phyloP scores from a whole-genome alignment of 2,113 vertebrate species.

The Eleginops maclovinus region DNA sequence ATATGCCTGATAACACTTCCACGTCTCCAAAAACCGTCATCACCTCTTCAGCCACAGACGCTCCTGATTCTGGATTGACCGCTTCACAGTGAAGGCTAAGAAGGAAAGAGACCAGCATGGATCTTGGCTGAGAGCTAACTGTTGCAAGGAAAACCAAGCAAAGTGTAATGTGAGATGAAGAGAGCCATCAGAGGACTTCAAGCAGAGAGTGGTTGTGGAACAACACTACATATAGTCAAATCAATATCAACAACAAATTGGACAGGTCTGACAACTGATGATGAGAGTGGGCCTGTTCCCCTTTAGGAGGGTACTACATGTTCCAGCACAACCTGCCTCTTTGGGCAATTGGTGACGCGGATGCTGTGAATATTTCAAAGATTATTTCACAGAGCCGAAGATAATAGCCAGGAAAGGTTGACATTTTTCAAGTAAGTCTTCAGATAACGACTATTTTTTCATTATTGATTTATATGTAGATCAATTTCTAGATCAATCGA shows the following conservation, averaged over 20 bases:
- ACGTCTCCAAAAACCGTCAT: constrained; percentile 26
- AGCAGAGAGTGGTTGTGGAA: background rate
- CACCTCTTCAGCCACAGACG: constrained; percentile 27
- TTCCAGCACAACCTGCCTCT: background rate
- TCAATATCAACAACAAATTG: constrained; percentile 14
- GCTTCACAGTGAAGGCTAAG: constrained; percentile 34
- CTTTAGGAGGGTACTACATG: constrained; percentile 1
- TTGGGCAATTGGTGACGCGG: background rate
- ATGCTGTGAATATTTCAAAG: background rate
- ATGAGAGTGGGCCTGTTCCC: background rate
- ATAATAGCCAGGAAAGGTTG: background rate
- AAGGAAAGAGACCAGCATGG: constrained; percentile 13
- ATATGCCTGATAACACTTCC: constrained; percentile 50
- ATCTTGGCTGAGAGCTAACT: constrained; percentile 17
- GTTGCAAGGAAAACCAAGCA: constrained; percentile 1
- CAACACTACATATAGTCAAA: constrained; percentile 4
- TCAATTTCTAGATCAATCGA: no score
- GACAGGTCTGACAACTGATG: constrained; percentile 1
- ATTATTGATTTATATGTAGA: no score
- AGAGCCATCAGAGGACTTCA: constrained; percentile 15
- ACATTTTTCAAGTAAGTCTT: background rate
- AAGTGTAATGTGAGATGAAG: constrained; percentile 43
- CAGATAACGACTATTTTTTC: no score
- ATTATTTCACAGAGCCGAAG: background rate
- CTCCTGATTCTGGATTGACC: constrained; percentile 27